These are phyloP conservation scores for Sturnus vulgaris DNA, from an alignment of 2,113 vertebrate species.

Conservation along the genomic window DNA sequence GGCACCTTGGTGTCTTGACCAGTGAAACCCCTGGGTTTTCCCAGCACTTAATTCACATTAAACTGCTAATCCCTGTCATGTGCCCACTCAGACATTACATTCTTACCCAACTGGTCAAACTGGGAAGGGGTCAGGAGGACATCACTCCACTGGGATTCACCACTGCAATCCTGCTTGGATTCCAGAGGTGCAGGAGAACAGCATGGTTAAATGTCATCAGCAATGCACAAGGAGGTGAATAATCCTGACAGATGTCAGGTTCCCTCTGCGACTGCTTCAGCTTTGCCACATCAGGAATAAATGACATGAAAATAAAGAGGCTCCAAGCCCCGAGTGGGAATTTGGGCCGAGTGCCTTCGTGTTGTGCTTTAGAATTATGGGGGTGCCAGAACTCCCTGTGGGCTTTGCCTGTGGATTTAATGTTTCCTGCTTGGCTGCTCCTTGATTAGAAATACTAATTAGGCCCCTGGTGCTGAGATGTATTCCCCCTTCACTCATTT, in stretches of 20 bases:
- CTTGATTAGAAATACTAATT: background rate
- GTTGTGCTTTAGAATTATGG: background rate
- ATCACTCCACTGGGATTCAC: accelerated
- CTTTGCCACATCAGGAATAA: background rate
- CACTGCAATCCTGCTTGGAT: background rate
- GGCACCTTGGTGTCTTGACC: background rate
- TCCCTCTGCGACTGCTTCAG: background rate
- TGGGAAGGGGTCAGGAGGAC: background rate
- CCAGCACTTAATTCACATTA: background rate
- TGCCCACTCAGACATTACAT: background rate
- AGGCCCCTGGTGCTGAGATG: background rate
- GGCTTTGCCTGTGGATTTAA: background rate
- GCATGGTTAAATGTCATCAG: background rate
- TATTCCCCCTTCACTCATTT: background rate
- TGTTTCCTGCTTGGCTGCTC: background rate
- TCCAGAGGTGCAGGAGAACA: background rate
- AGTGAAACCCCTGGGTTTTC: background rate
- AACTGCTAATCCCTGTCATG: background rate
- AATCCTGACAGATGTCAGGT: background rate
- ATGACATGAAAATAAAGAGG: background rate
- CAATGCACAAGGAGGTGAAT: background rate
- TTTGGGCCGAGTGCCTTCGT: background rate
- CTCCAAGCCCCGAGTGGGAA: background rate
- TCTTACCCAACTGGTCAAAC: background rate
- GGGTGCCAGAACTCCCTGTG: constrained; percentile 2